Evolutionary conservation across 35 echinoderm and acorn worm genomes (phyloP), one percentile per base, ranked within the genome.

Genomic region (Apostichopus parvimensis): DNA sequence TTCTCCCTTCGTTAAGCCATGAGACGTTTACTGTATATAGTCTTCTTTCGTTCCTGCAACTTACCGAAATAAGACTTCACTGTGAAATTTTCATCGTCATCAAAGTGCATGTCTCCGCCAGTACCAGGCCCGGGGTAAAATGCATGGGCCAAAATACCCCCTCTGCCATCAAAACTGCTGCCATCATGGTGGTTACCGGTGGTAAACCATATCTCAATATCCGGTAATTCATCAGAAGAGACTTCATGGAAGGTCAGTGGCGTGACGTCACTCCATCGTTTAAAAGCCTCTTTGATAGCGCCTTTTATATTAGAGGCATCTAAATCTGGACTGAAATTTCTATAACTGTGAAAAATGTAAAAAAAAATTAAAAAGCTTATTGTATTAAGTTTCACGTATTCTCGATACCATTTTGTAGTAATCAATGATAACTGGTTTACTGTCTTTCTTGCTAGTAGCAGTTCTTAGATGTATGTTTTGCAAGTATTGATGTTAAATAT

Each of bases 251-350:
- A 94, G 55, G n/a, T 89, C 57, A 98, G 86, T 0, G 96, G 96
- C 45, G 92, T 95, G 83, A 98, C 94, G 90, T 98, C 96, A 98
- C 96, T 98, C 96, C 96, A 98, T 0, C 76, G 82, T 57, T 93
- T 86, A 18, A 98, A 80, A 6, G 93, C 96, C n/a, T 60, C 73
- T 57, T 92, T 58, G 53, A 98, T 77, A 17, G 89, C 54, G n/a
- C 83, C 66, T 59, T 90, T 73, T 25, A 94, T 91, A 17, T 90
- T 58, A 5, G 45, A 15, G 11, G 7, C 18, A 22, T 80, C 57
- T 12, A 98, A 25, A 85, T 98, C 96, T 18, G 94, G 84, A 45
- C 94, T 95, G 89, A 91, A 98, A 57, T 94, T 95, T 9, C 88
- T 84, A 75, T 95, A 95, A 22, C 96, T 95, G 64, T 28, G 26